Conservation (phyloP, 2,113 vertebrate species). For the Eleginops maclovinus region DNA sequence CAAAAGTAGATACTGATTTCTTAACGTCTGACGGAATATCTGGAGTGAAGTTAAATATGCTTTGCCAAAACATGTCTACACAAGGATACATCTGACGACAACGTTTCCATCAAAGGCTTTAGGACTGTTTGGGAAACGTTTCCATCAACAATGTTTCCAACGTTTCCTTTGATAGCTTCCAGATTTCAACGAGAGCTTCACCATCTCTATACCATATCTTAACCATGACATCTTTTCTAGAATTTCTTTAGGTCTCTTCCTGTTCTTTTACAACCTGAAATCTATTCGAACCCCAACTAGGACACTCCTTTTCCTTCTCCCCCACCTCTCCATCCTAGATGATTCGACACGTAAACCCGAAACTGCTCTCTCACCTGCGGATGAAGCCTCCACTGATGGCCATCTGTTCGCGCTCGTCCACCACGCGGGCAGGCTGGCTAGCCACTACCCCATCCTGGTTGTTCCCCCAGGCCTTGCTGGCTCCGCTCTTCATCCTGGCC, state of each 20-base stretch:
- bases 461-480: slow-evolving; percentile 99
- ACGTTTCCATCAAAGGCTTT: no score
- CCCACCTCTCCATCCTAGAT: background rate
- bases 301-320: background rate
- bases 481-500: slow-evolving; percentile 97
- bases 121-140: no score
- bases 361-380: slow-evolving; percentile 88
- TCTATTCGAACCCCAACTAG: background rate
- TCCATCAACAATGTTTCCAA: no score
- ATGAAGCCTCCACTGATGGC: slow-evolving; percentile 99
- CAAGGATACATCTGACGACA: no score
- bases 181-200: no score
- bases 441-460: slow-evolving; percentile 99
- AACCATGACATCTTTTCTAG: background rate
- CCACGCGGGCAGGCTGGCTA: slow-evolving; percentile 98
- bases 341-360: background rate
- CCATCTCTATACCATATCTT: no score
- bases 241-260: background rate
- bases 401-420: slow-evolving; percentile 99
- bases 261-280: background rate
- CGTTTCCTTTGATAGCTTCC: no score
- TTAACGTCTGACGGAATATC: no score
- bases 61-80: no score
- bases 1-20: no score
- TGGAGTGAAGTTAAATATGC: no score